A percentile compares a stretch with the other conserved stretches of the same genome.
phyloP scores from a whole-genome alignment of 2,797 vertebrate species.

The Tragelaphus eurycerus region DNA sequence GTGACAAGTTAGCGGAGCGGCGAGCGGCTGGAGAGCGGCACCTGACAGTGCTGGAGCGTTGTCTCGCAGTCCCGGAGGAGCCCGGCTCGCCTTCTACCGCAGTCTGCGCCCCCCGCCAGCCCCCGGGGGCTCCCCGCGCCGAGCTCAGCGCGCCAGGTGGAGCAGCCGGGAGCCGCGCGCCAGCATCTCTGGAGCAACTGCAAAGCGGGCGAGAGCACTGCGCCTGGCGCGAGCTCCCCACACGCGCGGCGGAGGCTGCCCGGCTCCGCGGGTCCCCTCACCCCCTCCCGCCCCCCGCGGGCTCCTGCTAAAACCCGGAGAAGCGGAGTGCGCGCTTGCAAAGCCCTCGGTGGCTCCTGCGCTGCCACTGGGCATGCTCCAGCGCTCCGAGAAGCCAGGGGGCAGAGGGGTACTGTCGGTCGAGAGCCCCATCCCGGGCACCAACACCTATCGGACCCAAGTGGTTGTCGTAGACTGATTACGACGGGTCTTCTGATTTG shows the following conservation, averaged over 20 bases:
- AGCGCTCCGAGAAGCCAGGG: background rate
- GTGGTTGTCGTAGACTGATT: background rate
- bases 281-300: background rate
- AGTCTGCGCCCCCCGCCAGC: constrained; percentile 14
- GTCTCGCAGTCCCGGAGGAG: background rate
- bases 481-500: background rate
- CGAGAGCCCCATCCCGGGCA: background rate
- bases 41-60: constrained; percentile 32
- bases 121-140: background rate
- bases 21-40: background rate
- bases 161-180: constrained; percentile 9
- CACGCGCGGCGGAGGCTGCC: background rate
- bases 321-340: constrained; percentile 7
- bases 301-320: constrained; percentile 74
- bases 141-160: constrained; percentile 56
- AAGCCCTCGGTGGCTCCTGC: constrained; percentile 16
- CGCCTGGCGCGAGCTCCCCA: background rate
- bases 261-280: background rate
- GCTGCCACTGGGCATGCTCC: constrained; percentile 68
- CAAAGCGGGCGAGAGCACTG: background rate
- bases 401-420: background rate
- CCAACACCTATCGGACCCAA: background rate
- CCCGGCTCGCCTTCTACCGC: constrained; percentile 55
- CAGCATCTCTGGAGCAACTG: constrained; percentile 33
- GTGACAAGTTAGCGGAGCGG: constrained; percentile 58